These are phyloP conservation scores for Macrosiphum euphorbiae DNA, from an alignment of 2,888 invertebrate genomes.

Conservation along the genomic window DNA sequence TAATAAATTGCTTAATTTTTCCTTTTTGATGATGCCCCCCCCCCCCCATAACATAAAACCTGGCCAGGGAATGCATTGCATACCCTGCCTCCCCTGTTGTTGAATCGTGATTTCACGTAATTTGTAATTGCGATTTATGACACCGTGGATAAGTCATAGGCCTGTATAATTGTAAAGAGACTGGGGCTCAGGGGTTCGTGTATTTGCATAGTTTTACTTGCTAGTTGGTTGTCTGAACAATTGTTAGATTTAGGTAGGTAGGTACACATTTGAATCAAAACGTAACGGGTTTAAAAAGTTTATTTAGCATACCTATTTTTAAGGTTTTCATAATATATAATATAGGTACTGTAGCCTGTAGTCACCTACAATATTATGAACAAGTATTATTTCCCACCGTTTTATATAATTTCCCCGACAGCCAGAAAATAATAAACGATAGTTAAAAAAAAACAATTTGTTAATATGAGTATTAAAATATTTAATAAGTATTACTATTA, in stretches of 20 bases:
- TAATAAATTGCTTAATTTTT: no score
- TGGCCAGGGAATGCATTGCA: no score
- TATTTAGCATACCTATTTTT: background rate
- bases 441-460: no score
- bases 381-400: background rate
- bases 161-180: background rate
- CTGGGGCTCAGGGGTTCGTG: background rate
- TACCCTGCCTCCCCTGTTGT: constrained; percentile 19
- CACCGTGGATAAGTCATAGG: background rate
- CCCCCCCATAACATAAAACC: no score
- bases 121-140: constrained; percentile 48
- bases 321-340: background rate
- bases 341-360: no score
- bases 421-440: no score
- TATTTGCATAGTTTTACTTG: background rate
- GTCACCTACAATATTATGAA: background rate
- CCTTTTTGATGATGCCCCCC: no score
- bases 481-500: no score
- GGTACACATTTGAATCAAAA: background rate
- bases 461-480: no score
- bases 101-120: constrained; percentile 16
- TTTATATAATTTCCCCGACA: background rate
- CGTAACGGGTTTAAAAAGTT: background rate
- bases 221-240: background rate
- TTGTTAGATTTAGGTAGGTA: no score